phyloP scores from a whole-genome alignment of 2,888 invertebrate species.

The Drosophila affinis region DNA sequence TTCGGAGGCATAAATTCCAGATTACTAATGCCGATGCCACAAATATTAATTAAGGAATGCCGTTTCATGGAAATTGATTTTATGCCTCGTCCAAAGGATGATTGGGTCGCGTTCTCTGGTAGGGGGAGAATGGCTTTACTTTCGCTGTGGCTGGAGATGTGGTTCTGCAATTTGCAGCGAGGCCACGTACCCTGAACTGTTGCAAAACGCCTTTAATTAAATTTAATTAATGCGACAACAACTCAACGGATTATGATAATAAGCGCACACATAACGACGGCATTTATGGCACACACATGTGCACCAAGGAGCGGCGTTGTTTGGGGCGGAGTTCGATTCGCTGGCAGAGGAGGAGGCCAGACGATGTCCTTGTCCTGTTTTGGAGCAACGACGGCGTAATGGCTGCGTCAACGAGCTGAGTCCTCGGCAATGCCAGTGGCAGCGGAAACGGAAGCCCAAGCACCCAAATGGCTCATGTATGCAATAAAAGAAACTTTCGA shows the following conservation, averaged over 20 bases:
- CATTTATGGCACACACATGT: constrained; percentile 74
- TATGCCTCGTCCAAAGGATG: constrained; percentile 17
- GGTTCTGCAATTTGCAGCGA: constrained; percentile 59
- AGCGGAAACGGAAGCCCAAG: constrained; percentile 61
- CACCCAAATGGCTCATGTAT: constrained; percentile 80
- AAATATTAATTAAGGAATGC: constrained; percentile 70
- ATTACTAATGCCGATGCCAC: constrained; percentile 45
- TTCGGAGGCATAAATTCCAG: constrained; percentile 46
- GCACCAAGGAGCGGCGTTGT: constrained; percentile 14
- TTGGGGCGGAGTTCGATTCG: not conserved
- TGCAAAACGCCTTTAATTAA: constrained; percentile 81
- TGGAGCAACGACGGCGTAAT: constrained; percentile 72
- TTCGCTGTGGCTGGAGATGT: not conserved
- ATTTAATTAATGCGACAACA: constrained; percentile 82
- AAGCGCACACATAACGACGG: constrained; percentile 72
- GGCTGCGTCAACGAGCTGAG: constrained; percentile 73
- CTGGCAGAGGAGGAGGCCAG: constrained; percentile 36
- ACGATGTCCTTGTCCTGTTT: constrained; percentile 49
- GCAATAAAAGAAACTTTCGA: constrained; percentile 81
- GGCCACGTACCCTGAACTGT: constrained; percentile 73
- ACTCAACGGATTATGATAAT: constrained; percentile 81
- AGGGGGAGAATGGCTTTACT: constrained; percentile 1
- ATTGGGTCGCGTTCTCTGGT: constrained; percentile 2
- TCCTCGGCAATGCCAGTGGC: constrained; percentile 59
- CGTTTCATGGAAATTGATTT: constrained; percentile 66